Conservation (phyloP, 1,140 invertebrate species). For the Acromyrmex heyeri region DNA sequence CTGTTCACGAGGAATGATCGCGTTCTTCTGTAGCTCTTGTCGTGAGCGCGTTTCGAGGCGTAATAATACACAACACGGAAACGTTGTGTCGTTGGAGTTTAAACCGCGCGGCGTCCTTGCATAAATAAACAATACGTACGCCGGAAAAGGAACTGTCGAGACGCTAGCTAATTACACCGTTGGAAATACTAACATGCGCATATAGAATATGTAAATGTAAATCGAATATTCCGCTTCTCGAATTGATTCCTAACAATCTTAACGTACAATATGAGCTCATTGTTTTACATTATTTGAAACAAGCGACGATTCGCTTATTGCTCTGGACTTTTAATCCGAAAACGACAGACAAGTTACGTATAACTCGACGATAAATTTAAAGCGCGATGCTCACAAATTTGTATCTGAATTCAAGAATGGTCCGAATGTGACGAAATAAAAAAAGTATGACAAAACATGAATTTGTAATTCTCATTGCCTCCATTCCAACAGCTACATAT, state of each 20-base stretch:
- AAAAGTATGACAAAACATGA: not conserved
- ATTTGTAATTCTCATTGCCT: not conserved
- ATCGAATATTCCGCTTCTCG: not conserved
- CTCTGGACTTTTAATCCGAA: not conserved
- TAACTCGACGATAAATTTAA: not conserved
- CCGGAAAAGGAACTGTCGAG: not conserved
- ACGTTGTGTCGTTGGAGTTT: not conserved
- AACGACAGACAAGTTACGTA: not conserved
- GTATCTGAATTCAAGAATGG: not conserved
- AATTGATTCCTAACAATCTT: not conserved
- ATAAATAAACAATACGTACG: constrained; percentile 4
- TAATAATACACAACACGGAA: not conserved
- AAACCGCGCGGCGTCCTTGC: no score
- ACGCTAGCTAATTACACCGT: not conserved
- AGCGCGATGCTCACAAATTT: not conserved
- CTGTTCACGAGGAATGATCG: not conserved
- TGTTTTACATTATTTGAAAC: not conserved
- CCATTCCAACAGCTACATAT: not conserved
- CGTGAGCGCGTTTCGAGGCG: not conserved
- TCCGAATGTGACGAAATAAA: not conserved
- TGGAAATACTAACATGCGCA: not conserved
- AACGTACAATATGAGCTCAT: not conserved
- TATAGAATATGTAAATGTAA: not conserved
- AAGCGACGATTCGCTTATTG: not conserved
- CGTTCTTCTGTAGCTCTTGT: not conserved